phyloP scores from a whole-genome alignment of 2,797 vertebrate species.

The Sylvia borin region DNA sequence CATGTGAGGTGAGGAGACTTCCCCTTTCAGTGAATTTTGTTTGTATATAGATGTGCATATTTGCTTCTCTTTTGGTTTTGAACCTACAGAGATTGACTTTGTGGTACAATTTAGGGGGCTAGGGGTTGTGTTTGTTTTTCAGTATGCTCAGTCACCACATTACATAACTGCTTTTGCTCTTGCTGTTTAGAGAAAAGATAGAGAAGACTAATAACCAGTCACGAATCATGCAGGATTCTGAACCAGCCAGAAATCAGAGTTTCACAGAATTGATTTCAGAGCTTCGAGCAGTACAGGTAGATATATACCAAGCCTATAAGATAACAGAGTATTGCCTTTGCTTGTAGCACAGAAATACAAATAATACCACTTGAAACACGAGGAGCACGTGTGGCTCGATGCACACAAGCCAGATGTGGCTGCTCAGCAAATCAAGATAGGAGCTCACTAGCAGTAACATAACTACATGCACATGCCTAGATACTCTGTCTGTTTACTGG shows the following conservation, averaged over 20 bases:
- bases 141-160: background rate
- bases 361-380: background rate
- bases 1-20: background rate
- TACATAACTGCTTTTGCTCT: background rate
- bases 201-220: conserved; percentile 69
- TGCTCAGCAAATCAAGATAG: background rate
- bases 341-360: background rate
- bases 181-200: conserved; percentile 81
- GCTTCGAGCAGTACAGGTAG: conserved; percentile 81
- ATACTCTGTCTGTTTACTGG: background rate
- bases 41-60: background rate
- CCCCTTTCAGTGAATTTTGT: background rate
- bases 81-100: background rate
- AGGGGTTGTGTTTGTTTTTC: background rate
- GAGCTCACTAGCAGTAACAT: background rate
- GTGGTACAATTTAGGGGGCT: background rate
- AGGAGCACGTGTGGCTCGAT: accelerated
- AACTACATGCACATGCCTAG: background rate
- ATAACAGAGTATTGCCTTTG: background rate
- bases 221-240: conserved; percentile 56
- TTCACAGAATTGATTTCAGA: conserved; percentile 83
- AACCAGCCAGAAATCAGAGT: conserved; percentile 72
- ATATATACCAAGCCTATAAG: background rate
- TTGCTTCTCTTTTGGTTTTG: background rate
- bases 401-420: background rate